These are phyloP conservation scores for Nasua narica DNA, from an alignment of 2,797 vertebrate species.

Conservation along the genomic window DNA sequence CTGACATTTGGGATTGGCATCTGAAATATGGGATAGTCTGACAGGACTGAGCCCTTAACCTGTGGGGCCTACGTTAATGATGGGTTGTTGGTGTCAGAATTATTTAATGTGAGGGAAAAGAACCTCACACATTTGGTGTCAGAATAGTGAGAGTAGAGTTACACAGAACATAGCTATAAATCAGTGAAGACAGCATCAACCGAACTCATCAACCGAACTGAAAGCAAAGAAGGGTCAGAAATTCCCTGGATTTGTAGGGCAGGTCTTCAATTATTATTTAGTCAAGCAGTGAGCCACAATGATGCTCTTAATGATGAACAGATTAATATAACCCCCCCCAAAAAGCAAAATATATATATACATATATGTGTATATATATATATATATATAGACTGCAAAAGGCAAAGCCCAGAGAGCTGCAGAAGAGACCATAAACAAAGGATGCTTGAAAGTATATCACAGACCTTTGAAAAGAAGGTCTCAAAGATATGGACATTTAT, in stretches of 20 bases:
- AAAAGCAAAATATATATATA: background rate
- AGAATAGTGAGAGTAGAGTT: background rate
- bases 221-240: background rate
- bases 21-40: background rate
- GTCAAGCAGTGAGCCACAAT: background rate
- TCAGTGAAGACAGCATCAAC: background rate
- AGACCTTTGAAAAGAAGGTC: background rate
- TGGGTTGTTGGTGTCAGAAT: background rate
- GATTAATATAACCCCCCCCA: background rate
- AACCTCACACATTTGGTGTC: background rate
- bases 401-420: background rate
- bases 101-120: background rate
- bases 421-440: slow-evolving; percentile 15
- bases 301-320: background rate
- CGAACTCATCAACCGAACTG: background rate
- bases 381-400: no score
- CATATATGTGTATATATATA: no score
- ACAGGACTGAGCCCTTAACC: background rate
- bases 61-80: background rate
- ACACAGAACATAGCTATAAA: background rate
- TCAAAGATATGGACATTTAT: background rate
- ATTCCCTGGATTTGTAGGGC: background rate
- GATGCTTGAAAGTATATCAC: background rate
- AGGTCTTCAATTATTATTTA: background rate
- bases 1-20: background rate